Evolutionary conservation across 2,113 vertebrate genomes (phyloP).

Genomic region (Gymnocephalus cernua): DNA sequence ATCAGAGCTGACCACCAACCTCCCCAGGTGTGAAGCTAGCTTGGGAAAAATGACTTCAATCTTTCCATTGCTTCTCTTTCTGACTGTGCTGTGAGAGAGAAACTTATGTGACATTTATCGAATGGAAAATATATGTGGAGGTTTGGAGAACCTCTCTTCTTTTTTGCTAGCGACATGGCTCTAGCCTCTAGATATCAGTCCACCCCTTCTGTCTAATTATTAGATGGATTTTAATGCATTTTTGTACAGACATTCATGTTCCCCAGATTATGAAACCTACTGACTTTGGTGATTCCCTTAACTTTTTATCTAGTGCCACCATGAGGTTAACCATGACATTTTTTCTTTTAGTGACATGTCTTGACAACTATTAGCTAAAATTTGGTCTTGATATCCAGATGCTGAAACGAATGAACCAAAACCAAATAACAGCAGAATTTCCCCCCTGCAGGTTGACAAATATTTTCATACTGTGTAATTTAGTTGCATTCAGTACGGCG

Average conservation of each 20-base stretch:
- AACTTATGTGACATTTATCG: constrained; percentile 6
- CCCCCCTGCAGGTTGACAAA: constrained; percentile 27
- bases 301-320: not conserved
- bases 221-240: not conserved
- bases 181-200: not conserved
- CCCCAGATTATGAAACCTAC: not conserved
- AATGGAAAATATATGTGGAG: not conserved
- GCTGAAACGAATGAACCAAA: not conserved
- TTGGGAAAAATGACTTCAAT: constrained; percentile 16
- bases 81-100: constrained; percentile 1
- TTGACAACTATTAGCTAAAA: not conserved
- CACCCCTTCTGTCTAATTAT: not conserved
- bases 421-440: constrained; percentile 20
- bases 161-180: not conserved
- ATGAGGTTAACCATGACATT: not conserved
- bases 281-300: not conserved
- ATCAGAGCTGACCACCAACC: constrained; percentile 36
- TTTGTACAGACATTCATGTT: not conserved
- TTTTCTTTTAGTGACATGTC: not conserved
- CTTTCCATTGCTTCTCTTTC: constrained; percentile 37
- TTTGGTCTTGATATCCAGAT: not conserved
- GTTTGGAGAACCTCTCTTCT: not conserved
- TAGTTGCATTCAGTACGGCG: constrained; percentile 34
- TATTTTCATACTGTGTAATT: constrained; percentile 60
- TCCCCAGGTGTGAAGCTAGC: constrained; percentile 17